Percentiles rank a stretch among this genome's conserved stretches.
phyloP scores from a whole-genome alignment of 2,113 vertebrate species.

The Varanus salvator region DNA sequence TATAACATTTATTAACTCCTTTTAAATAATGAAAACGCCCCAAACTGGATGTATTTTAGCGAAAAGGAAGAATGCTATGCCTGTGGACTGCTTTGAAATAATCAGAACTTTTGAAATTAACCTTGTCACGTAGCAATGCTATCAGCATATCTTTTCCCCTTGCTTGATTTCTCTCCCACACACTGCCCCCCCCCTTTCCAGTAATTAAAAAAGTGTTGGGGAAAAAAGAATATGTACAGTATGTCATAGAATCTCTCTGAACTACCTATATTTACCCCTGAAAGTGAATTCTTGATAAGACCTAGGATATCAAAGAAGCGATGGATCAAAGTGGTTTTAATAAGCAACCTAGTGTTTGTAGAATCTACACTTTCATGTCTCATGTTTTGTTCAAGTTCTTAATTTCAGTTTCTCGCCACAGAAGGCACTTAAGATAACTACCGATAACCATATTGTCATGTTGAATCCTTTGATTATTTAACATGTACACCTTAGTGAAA shows the following conservation, averaged over 20 bases:
- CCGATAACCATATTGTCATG: conserved; percentile 92
- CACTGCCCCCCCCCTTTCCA: conserved; percentile 67
- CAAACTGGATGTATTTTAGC: not conserved
- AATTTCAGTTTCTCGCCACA: conserved; percentile 84
- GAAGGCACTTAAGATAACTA: conserved; percentile 92
- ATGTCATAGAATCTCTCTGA: conserved; percentile 97
- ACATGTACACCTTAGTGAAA: conserved; percentile 86
- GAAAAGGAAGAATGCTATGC: not conserved
- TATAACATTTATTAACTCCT: not conserved
- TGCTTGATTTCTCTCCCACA: conserved; percentile 79
- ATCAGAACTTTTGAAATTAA: conserved; percentile 59
- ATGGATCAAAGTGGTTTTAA: conserved; percentile 99
- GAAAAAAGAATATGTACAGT: conserved; percentile 84
- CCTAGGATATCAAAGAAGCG: conserved; percentile 96
- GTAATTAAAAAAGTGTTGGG: conserved; percentile 94
- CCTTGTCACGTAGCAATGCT: conserved; percentile 60
- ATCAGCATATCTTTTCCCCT: conserved; percentile 67
- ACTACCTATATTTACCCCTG: conserved; percentile 99
- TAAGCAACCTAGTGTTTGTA: conserved; percentile 97
- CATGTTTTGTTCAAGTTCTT: conserved; percentile 87
- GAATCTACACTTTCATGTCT: conserved; percentile 91
- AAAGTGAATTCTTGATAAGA: conserved; percentile 99
- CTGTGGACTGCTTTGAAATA: conserved; percentile 49
- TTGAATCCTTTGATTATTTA: conserved; percentile 93
- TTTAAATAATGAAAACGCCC: not conserved